Percentiles rank a stretch among this genome's conserved stretches.
Evolutionary conservation across 2,888 invertebrate genomes (phyloP).

Genomic region (Tiliacea citrago): DNA sequence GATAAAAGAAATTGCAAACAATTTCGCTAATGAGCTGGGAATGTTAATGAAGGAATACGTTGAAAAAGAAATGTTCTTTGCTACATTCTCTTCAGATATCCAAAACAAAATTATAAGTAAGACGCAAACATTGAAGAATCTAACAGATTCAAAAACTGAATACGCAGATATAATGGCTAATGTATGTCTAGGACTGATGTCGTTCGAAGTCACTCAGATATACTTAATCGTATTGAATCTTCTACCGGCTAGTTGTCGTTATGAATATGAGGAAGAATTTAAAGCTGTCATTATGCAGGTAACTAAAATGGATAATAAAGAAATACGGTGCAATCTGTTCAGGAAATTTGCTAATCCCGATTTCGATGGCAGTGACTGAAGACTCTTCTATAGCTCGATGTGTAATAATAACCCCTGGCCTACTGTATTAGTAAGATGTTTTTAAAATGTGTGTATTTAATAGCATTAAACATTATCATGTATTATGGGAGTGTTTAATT

Average conservation of each 20-base stretch:
- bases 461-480: conserved; percentile 9
- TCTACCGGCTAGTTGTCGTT: conserved; percentile 49
- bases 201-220: conserved; percentile 59
- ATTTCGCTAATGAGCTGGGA: conserved; percentile 66
- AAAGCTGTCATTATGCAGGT: conserved; percentile 59
- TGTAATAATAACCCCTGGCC: not conserved
- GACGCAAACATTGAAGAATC: not conserved
- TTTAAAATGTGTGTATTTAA: not conserved
- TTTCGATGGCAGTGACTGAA: conserved; percentile 44
- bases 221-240: conserved; percentile 67
- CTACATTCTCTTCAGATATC: conserved; percentile 25
- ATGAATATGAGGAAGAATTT: conserved; percentile 47
- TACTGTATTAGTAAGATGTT: not conserved
- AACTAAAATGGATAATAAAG: conserved; percentile 60
- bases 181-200: conserved; percentile 39
- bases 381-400: not conserved
- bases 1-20: conserved; percentile 42
- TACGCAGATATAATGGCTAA: conserved; percentile 33
- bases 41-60: conserved; percentile 62
- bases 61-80: conserved; percentile 51
- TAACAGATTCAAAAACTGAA: not conserved
- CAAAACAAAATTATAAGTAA: conserved; percentile 20
- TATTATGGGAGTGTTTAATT: conserved; percentile 7
- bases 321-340: conserved; percentile 65
- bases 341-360: conserved; percentile 63